These are phyloP conservation scores for Cygnus atratus DNA, from an alignment of 2,113 vertebrate genomes.

Conservation along the genomic window DNA sequence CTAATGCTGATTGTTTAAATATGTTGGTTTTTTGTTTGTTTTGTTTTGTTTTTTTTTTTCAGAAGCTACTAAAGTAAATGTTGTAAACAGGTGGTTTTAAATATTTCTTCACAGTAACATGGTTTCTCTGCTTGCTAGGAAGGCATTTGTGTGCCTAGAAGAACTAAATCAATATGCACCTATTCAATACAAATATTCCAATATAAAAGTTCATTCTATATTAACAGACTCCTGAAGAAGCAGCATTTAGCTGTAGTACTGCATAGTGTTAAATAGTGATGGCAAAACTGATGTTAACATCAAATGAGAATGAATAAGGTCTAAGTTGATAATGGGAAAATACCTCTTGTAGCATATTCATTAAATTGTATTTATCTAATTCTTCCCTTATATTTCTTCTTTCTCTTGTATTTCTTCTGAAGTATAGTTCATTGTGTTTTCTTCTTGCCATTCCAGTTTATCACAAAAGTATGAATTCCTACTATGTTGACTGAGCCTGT, in stretches of 20 bases:
- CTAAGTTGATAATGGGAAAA: neutral
- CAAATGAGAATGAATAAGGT: constrained; percentile 41
- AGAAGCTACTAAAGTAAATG: constrained; percentile 19
- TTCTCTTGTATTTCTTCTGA: neutral
- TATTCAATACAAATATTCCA: neutral
- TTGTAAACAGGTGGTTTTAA: constrained; percentile 2
- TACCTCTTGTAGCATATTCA: neutral
- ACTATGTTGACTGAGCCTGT: neutral
- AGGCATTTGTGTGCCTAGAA: neutral
- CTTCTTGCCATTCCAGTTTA: neutral
- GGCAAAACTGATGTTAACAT: constrained; percentile 58
- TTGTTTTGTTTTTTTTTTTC: neutral
- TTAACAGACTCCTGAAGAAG: neutral
- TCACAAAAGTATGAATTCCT: neutral
- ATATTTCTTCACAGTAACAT: neutral
- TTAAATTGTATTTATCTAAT: neutral
- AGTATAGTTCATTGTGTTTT: neutral
- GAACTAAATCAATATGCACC: neutral
- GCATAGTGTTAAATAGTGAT: constrained; percentile 25
- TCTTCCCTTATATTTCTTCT: neutral
- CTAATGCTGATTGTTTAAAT: constrained; percentile 36
- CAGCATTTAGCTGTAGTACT: constrained; percentile 52
- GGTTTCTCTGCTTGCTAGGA: neutral
- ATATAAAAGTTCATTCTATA: neutral
- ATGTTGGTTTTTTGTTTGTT: neutral